These are phyloP conservation scores for Heteractis magnifica DNA, from an alignment of 92 coral and sea anemone species.

Conservation along the genomic window DNA sequence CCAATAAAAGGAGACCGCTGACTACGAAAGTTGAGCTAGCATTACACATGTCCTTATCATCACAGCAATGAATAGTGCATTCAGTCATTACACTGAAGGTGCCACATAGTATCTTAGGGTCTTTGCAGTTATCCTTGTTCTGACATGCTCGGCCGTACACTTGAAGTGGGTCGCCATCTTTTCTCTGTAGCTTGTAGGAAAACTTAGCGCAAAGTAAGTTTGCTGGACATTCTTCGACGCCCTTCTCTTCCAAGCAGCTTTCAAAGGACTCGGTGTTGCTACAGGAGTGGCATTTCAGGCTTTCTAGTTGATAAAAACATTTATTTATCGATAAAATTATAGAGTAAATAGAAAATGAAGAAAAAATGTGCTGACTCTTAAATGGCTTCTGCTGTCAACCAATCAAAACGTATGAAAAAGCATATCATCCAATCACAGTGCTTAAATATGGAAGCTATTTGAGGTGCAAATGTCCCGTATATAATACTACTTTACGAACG, in stretches of 20 bases:
- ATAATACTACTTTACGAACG: no score
- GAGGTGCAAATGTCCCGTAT: no score
- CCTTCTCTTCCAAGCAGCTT: constrained; percentile 25
- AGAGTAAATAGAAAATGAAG: background rate
- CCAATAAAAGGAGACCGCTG: constrained; percentile 29
- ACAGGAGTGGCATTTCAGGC: constrained; percentile 37
- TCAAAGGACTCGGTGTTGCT: constrained; percentile 31
- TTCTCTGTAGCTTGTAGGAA: constrained; percentile 38
- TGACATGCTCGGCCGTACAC: constrained; percentile 45
- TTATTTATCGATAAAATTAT: background rate
- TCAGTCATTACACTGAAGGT: constrained; percentile 25
- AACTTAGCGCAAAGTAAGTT: constrained; percentile 39
- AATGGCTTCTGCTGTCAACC: no score
- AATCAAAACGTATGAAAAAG: no score
- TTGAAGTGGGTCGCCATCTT: constrained; percentile 7
- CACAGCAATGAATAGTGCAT: constrained; percentile 35
- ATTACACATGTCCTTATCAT: constrained; percentile 40
- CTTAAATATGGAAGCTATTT: no score
- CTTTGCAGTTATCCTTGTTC: constrained; percentile 15
- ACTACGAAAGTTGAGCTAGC: constrained; percentile 8
- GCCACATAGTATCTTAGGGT: constrained; percentile 17
- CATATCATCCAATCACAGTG: no score
- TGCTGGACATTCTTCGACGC: constrained; percentile 24
- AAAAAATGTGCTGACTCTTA: background rate
- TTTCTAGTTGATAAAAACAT: background rate